Evolutionary conservation across 2,113 vertebrate species (phyloP).

Genomic region (Nipponia nippon): DNA sequence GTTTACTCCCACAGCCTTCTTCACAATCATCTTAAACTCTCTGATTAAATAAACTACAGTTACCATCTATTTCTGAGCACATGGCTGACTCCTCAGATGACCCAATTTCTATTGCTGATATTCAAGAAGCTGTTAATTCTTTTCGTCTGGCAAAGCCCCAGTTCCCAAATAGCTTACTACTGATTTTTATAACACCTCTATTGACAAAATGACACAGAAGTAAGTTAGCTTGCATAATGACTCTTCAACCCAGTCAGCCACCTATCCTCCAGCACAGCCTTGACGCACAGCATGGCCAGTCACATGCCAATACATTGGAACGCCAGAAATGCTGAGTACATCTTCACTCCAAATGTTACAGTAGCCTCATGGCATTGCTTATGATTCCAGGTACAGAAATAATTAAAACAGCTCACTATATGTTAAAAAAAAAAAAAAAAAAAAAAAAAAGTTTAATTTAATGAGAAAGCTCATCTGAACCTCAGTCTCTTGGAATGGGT

Average conservation of each 20-base stretch:
- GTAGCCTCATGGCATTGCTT: background rate
- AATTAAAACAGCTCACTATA: background rate
- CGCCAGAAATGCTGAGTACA: background rate
- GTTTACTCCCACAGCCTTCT: background rate
- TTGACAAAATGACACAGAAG: slow-evolving; percentile 65
- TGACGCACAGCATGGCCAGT: slow-evolving; percentile 13
- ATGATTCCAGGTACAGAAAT: background rate
- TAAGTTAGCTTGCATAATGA: slow-evolving; percentile 32
- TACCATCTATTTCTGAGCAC: slow-evolving; percentile 13
- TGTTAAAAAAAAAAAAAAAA: background rate
- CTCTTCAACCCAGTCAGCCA: slow-evolving; percentile 7
- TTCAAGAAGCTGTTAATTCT: slow-evolving; percentile 68
- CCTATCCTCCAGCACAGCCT: slow-evolving; percentile 4
- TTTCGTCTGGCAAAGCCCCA: slow-evolving; percentile 58
- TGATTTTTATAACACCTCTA: slow-evolving; percentile 62
- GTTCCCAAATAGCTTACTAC: slow-evolving; percentile 66
- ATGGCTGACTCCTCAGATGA: slow-evolving; percentile 3
- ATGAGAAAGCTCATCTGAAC: background rate
- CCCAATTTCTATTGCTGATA: slow-evolving; percentile 53
- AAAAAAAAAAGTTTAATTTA: background rate
- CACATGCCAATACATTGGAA: background rate
- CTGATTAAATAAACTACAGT: background rate
- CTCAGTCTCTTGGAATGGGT: background rate
- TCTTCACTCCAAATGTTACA: background rate
- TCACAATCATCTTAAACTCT: background rate